These are phyloP conservation scores for Hiodon tergisus DNA, from an alignment of 2,113 vertebrate species.

Conservation along the genomic window DNA sequence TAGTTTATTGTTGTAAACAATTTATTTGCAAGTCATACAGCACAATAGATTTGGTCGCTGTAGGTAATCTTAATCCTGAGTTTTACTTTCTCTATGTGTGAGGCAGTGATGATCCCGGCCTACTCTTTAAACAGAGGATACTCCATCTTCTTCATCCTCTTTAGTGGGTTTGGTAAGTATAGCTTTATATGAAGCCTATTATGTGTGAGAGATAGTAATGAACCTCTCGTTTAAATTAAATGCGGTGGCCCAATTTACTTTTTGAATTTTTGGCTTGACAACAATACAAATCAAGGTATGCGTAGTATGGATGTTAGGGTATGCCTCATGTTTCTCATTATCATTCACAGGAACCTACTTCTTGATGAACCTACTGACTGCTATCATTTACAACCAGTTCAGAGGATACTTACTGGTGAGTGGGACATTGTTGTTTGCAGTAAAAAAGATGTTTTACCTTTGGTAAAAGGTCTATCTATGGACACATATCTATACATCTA, in stretches of 20 bases:
- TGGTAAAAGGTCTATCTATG: neutral
- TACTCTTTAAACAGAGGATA: slow-evolving; percentile 82
- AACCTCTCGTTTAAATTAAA: neutral
- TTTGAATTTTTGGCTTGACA: neutral
- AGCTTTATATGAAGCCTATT: too few relatives aligned
- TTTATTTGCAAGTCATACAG: too few relatives aligned
- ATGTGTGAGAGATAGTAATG: neutral
- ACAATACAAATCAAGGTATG: slow-evolving; percentile 55
- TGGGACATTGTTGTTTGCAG: slow-evolving; percentile 10
- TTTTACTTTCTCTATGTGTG: neutral
- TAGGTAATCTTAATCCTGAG: neutral
- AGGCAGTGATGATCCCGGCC: slow-evolving; percentile 85
- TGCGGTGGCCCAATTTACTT: neutral
- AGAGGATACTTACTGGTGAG: slow-evolving; percentile 94
- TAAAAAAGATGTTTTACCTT: neutral
- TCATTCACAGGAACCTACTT: slow-evolving; percentile 79
- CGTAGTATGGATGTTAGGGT: slow-evolving; percentile 52
- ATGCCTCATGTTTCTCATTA: neutral
- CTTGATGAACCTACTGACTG: slow-evolving; percentile 92
- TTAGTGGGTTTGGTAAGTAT: slow-evolving; percentile 84
- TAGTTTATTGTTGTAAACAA: too few relatives aligned
- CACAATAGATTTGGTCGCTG: too few relatives aligned
- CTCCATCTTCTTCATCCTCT: slow-evolving; percentile 83
- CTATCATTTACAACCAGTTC: slow-evolving; percentile 97
- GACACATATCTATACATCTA: too few relatives aligned